Conservation (phyloP, 2,113 vertebrate genomes). For the Himantopus leucocephalus region DNA sequence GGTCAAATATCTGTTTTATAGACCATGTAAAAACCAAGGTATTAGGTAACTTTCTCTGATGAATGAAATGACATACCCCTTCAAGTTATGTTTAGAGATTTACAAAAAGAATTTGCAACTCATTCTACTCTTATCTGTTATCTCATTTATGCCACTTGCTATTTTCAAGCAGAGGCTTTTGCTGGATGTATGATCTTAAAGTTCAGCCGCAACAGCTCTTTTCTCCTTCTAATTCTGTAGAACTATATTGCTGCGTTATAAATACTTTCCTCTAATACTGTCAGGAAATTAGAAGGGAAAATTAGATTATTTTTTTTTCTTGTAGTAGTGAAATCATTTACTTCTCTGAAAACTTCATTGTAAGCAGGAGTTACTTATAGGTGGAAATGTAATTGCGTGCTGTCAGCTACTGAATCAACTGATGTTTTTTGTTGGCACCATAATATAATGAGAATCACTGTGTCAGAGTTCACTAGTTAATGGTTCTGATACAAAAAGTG, state of each 20-base stretch:
- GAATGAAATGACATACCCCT: neutral
- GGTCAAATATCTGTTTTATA: neutral
- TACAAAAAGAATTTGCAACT: neutral
- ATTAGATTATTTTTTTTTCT: neutral
- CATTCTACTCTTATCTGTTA: neutral
- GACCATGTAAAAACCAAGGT: neutral
- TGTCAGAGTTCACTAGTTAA: neutral
- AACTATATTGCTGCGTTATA: neutral
- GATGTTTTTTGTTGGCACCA: neutral
- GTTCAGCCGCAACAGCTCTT: neutral
- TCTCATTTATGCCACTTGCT: neutral
- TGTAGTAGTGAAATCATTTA: neutral
- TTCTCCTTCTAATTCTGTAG: neutral
- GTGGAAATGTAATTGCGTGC: neutral
- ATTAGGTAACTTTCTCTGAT: neutral
- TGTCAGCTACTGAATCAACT: neutral
- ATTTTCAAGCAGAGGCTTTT: neutral
- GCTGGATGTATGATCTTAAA: neutral
- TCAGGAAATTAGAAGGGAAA: slow-evolving; percentile 10
- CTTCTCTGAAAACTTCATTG: neutral
- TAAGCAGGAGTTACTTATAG: neutral
- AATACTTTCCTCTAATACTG: neutral
- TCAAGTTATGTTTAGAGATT: neutral
- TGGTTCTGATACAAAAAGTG: neutral
- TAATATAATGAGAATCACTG: neutral